Evolutionary conservation across 2,888 invertebrate genomes (phyloP).

Genomic region (Minunthozetes semirufus): DNA sequence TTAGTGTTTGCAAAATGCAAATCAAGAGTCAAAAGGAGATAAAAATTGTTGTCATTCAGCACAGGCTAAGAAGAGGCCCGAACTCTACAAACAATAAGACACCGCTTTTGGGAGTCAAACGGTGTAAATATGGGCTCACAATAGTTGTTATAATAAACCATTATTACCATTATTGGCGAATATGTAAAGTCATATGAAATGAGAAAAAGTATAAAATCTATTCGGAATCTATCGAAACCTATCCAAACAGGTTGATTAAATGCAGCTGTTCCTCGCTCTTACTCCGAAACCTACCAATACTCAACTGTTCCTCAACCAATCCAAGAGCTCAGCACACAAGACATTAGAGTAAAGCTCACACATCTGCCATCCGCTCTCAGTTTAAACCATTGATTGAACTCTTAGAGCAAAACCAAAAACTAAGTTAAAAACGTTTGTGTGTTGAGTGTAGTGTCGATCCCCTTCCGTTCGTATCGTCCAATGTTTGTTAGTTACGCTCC

Average conservation of each 20-base stretch:
- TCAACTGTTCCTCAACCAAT: conserved; percentile 26
- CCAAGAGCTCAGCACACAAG: conserved; percentile 25
- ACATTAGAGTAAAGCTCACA: conserved; percentile 29
- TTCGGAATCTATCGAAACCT: neutral
- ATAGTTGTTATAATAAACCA: conserved; percentile 18
- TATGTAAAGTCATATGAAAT: neutral
- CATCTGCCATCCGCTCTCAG: conserved; percentile 24
- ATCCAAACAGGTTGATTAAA: conserved; percentile 33
- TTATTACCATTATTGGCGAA: conserved; percentile 4
- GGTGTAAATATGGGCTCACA: neutral
- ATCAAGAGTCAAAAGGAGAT: neutral
- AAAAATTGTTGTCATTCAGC: neutral
- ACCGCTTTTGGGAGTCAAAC: neutral
- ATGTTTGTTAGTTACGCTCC: conserved; percentile 18
- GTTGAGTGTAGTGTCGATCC: neutral
- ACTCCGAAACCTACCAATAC: neutral
- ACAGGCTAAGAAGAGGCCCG: neutral
- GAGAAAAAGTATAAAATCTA: conserved; percentile 3
- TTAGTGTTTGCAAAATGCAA: conserved; percentile 7
- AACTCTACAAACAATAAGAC: too few relatives aligned
- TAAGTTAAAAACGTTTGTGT: conserved; percentile 20
- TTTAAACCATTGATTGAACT: neutral
- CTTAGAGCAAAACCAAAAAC: conserved; percentile 23
- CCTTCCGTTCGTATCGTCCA: conserved; percentile 21
- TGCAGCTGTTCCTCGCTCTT: conserved; percentile 20